phyloP scores from a whole-genome alignment of 2,113 vertebrate species.

The Noctilio leporinus region DNA sequence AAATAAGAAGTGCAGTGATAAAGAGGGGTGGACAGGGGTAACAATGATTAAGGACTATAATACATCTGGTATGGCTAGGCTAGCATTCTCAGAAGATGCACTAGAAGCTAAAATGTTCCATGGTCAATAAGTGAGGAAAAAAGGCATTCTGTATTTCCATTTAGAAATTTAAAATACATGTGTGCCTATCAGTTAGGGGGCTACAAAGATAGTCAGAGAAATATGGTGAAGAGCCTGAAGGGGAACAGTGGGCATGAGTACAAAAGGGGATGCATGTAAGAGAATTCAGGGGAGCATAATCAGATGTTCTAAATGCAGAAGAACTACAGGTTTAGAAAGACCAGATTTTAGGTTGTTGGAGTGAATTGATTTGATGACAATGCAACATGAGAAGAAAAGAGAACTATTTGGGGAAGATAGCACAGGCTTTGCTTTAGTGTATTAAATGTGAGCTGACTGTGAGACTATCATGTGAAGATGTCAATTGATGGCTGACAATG shows the following conservation, averaged over 20 bases:
- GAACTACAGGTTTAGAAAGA: background rate
- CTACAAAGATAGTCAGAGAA: background rate
- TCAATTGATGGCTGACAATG: background rate
- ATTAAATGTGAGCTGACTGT: background rate
- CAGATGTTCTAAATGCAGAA: background rate
- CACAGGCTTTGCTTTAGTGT: background rate
- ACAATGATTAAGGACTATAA: background rate
- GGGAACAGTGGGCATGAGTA: accelerated
- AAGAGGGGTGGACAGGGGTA: constrained; percentile 46
- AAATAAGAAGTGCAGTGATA: constrained; percentile 55
- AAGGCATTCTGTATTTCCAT: background rate
- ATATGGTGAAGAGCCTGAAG: background rate
- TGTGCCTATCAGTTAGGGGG: background rate
- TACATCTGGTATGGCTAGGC: constrained; percentile 26
- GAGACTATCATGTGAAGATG: background rate
- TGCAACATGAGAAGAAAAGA: background rate
- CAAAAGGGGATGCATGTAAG: background rate
- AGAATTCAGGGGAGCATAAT: background rate
- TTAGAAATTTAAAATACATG: background rate
- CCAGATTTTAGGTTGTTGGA: background rate
- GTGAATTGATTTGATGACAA: background rate
- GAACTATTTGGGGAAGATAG: background rate
- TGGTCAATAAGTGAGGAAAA: background rate
- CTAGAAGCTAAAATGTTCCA: background rate
- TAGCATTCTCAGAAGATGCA: constrained; percentile 7